These are phyloP conservation scores for Flabesymbios commensalis DNA, from an alignment of 2,888 invertebrate species.

Conservation along the genomic window DNA sequence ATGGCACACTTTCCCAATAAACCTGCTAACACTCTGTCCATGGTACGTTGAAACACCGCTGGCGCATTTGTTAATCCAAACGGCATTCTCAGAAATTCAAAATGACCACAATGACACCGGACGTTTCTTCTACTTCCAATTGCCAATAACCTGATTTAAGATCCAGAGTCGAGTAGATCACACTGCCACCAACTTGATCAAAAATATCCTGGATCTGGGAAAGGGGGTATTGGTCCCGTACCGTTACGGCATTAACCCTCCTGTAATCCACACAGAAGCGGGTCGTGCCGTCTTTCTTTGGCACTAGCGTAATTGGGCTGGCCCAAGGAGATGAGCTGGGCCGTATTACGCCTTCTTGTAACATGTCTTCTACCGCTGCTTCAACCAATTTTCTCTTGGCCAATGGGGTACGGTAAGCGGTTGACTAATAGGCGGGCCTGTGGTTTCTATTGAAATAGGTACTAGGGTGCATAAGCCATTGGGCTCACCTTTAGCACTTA, in stretches of 20 bases:
- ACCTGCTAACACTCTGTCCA: conserved; percentile 11
- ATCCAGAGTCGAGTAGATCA: conserved; percentile 21
- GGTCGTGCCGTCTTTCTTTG: background rate
- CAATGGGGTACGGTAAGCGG: background rate
- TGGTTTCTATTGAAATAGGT: background rate
- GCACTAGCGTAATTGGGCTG: background rate
- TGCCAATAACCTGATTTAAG: conserved; percentile 25
- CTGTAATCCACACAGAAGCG: conserved; percentile 27
- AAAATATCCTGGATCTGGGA: conserved; percentile 27
- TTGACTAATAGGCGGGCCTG: background rate
- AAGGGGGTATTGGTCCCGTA: too few species aligned
- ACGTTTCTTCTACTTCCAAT: conserved; percentile 19
- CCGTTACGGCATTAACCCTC: conserved; percentile 8
- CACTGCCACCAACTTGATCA: conserved; percentile 21
- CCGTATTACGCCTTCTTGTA: background rate
- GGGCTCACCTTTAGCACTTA: background rate
- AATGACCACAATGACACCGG: conserved; percentile 18
- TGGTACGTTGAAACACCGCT: conserved; percentile 16
- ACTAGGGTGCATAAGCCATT: background rate
- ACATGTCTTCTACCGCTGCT: background rate
- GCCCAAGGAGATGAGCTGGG: background rate
- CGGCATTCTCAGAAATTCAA: conserved; percentile 21
- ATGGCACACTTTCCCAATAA: background rate
- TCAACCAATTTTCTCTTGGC: background rate
- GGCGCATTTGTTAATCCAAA: conserved; percentile 30